phyloP scores from a whole-genome alignment of 1,140 invertebrate genomes.

The Drosophila equinoxialis region DNA sequence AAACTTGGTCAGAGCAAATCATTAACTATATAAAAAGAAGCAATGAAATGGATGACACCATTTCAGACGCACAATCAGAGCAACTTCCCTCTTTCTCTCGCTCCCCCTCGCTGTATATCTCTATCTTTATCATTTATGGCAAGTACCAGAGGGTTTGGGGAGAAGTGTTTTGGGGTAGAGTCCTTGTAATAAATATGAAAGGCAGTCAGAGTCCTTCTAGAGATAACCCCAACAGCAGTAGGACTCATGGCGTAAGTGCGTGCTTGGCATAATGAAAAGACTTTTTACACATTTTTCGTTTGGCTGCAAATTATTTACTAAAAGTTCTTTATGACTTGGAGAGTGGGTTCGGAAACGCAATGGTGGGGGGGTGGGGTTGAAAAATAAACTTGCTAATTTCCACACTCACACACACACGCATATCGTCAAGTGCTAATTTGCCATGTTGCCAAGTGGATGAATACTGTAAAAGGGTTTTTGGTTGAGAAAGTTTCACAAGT shows the following conservation, averaged over 20 bases:
- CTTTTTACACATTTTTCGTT: conserved; percentile 29
- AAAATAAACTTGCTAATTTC: conserved; percentile 37
- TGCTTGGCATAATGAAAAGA: conserved; percentile 70
- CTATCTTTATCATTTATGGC: no score
- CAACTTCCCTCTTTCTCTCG: background rate
- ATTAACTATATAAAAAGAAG: conserved; percentile 46
- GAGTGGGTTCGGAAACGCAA: background rate
- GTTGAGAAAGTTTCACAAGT: conserved; percentile 14
- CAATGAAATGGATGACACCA: conserved; percentile 24
- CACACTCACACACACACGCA: background rate
- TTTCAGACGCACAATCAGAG: conserved; percentile 6
- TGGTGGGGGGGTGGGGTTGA: background rate
- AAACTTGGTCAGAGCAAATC: conserved; percentile 40
- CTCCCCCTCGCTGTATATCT: background rate
- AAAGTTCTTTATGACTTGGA: conserved; percentile 10
- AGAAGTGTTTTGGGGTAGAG: background rate
- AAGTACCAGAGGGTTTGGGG: background rate
- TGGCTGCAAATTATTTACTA: conserved; percentile 34
- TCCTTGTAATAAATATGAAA: conserved; percentile 27
- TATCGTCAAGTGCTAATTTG: conserved; percentile 45
- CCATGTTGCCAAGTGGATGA: conserved; percentile 32
- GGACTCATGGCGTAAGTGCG: conserved; percentile 61
- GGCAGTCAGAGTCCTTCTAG: conserved; percentile 19
- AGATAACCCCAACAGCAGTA: conserved; percentile 53
- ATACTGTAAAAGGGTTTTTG: conserved; percentile 29